Percentiles rank a stretch among this genome's conserved stretches.
phyloP scores from a whole-genome alignment of 2,888 invertebrate species.

The Mantis religiosa region DNA sequence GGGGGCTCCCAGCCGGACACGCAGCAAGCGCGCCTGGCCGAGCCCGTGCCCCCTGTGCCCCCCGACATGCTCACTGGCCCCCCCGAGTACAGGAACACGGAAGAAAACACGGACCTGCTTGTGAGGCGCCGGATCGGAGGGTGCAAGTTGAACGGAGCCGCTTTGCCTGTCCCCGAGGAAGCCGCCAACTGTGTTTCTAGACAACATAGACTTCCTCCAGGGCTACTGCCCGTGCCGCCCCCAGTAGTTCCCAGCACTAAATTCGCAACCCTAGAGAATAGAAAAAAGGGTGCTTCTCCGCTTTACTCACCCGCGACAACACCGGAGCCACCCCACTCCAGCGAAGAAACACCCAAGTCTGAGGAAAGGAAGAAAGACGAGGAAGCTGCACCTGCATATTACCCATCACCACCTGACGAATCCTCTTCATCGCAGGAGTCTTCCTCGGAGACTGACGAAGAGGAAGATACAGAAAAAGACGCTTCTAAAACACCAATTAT shows the following conservation, averaged over 20 bases:
- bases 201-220: background rate
- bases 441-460: background rate
- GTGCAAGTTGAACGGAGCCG: background rate
- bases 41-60: slow-evolving; percentile 32
- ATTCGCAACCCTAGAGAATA: slow-evolving; percentile 12
- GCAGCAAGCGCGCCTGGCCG: slow-evolving; percentile 31
- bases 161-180: background rate
- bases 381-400: background rate
- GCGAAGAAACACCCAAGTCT: background rate
- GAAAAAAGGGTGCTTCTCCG: background rate
- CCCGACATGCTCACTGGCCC: slow-evolving; percentile 20
- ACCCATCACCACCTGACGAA: background rate
- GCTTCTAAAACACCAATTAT: background rate
- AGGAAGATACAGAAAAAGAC: background rate
- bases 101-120: background rate
- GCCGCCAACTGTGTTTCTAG: background rate
- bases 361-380: background rate
- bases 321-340: background rate
- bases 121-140: background rate
- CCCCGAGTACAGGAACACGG: slow-evolving; percentile 4
- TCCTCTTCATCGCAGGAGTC: background rate
- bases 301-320: slow-evolving; percentile 14
- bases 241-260: slow-evolving; percentile 13
- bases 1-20: slow-evolving; percentile 21
- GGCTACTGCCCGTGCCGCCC: background rate